A percentile compares a stretch with the other conserved stretches of the same genome.
Conservation (phyloP, 2,113 vertebrate genomes). For the Caranx melampygus region DNA sequence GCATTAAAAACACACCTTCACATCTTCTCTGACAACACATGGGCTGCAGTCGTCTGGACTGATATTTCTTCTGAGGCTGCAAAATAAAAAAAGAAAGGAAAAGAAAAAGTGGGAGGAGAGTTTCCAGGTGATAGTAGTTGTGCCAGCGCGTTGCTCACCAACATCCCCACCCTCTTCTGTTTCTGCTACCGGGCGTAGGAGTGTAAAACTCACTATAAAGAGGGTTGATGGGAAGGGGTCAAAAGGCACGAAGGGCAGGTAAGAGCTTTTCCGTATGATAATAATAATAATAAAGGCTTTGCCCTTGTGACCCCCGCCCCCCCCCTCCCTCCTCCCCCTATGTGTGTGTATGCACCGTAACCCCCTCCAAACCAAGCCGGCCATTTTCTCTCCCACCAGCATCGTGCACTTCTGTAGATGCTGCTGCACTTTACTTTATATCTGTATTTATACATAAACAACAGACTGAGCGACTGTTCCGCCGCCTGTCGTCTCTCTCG, state of each 20-base stretch:
- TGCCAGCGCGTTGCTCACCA: slow-evolving; percentile 54
- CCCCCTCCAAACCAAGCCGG: slow-evolving; percentile 29
- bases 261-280: slow-evolving; percentile 78
- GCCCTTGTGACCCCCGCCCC: slow-evolving; percentile 61
- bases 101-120: background rate
- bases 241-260: slow-evolving; percentile 86
- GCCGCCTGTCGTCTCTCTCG: slow-evolving; percentile 15
- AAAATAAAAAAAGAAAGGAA: background rate
- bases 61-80: slow-evolving; percentile 40
- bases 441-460: slow-evolving; percentile 5
- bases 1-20: background rate
- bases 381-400: slow-evolving; percentile 54
- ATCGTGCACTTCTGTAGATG: slow-evolving; percentile 49
- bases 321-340: no score
- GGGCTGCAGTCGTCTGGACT: slow-evolving; percentile 19
- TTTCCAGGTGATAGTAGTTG: slow-evolving; percentile 46
- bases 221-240: slow-evolving; percentile 91
- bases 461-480: background rate
- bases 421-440: slow-evolving; percentile 73
- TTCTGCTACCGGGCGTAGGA: slow-evolving; percentile 87
- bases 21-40: background rate
- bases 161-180: slow-evolving; percentile 73
- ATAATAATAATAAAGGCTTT: slow-evolving; percentile 44
- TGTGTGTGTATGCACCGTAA: slow-evolving; percentile 67
- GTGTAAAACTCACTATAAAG: slow-evolving; percentile 91